Percentiles rank a stretch among this genome's conserved stretches.
These are phyloP conservation scores for Parasteatoda lunata DNA, from an alignment of 2,888 invertebrate species.

Conservation along the genomic window DNA sequence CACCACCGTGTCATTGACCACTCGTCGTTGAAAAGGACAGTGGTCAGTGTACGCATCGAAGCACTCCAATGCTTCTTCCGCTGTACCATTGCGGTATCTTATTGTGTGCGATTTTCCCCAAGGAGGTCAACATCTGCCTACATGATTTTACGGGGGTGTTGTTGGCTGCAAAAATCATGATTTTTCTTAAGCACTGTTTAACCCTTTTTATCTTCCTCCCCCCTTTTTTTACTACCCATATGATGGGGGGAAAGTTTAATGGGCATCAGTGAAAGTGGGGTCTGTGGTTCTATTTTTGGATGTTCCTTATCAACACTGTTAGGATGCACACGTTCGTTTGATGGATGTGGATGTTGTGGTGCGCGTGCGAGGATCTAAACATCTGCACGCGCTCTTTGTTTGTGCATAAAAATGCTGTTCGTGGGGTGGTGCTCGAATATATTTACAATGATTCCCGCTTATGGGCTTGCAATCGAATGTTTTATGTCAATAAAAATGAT, in stretches of 20 bases:
- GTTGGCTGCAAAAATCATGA: not conserved
- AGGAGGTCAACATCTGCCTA: constrained; percentile 31
- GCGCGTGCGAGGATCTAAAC: not conserved
- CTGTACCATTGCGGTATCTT: constrained; percentile 33
- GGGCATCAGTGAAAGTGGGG: not conserved
- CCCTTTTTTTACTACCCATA: not conserved
- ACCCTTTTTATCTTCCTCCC: constrained; percentile 26
- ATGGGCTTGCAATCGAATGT: too few species aligned
- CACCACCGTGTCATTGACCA: constrained; percentile 15
- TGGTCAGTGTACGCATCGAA: constrained; percentile 28
- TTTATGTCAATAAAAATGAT: too few species aligned
- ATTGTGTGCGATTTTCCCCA: not conserved
- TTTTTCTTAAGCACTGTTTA: constrained; percentile 11
- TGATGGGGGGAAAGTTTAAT: constrained; percentile 21
- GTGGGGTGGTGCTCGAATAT: too few species aligned
- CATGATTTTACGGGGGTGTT: not conserved
- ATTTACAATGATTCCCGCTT: too few species aligned
- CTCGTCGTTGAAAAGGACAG: constrained; percentile 45
- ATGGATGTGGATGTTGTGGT: not conserved
- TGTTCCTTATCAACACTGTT: not conserved
- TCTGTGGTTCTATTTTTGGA: not conserved
- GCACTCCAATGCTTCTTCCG: constrained; percentile 40
- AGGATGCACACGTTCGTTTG: not conserved
- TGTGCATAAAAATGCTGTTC: too few species aligned
- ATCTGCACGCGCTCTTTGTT: too few species aligned